Conservation (phyloP, 2,888 invertebrate genomes). For the Morinoia aosen region DNA sequence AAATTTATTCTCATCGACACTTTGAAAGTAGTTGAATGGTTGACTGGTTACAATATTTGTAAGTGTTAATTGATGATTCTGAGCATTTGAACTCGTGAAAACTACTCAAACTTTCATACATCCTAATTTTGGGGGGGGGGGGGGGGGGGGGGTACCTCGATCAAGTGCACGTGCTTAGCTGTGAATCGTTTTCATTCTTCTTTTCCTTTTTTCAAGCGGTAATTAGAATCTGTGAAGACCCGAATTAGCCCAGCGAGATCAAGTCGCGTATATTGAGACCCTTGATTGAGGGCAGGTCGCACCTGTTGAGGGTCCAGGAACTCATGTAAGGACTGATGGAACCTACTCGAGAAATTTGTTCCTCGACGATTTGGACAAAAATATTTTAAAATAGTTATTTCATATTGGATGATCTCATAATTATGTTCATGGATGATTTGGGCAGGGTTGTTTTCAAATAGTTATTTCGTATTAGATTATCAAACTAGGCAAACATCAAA, state of each 20-base stretch:
- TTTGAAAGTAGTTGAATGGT: not conserved
- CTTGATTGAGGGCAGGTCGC: not conserved
- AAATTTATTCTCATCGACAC: not conserved
- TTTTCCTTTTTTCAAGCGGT: not conserved
- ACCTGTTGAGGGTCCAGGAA: slow-evolving; percentile 22
- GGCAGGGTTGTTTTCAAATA: not conserved
- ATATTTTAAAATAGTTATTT: not conserved
- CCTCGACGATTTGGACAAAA: not conserved
- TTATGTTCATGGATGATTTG: not conserved
- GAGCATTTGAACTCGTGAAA: not conserved
- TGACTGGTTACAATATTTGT: not conserved
- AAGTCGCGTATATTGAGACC: slow-evolving; percentile 32
- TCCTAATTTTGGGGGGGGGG: too few relatives aligned
- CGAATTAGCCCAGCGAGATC: not conserved
- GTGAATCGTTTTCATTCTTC: not conserved
- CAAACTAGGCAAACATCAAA: too few relatives aligned
- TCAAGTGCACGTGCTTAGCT: not conserved
- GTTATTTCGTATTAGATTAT: too few relatives aligned
- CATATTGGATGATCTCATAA: too few relatives aligned
- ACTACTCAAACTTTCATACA: not conserved
- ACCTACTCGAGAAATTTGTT: not conserved
- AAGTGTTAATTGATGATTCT: not conserved
- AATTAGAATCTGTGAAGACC: slow-evolving; percentile 8
- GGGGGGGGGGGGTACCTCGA: not conserved
- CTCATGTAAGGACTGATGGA: not conserved